Evolutionary conservation across 1,140 invertebrate genomes (phyloP).

Genomic region (Drosophila setifemur): DNA sequence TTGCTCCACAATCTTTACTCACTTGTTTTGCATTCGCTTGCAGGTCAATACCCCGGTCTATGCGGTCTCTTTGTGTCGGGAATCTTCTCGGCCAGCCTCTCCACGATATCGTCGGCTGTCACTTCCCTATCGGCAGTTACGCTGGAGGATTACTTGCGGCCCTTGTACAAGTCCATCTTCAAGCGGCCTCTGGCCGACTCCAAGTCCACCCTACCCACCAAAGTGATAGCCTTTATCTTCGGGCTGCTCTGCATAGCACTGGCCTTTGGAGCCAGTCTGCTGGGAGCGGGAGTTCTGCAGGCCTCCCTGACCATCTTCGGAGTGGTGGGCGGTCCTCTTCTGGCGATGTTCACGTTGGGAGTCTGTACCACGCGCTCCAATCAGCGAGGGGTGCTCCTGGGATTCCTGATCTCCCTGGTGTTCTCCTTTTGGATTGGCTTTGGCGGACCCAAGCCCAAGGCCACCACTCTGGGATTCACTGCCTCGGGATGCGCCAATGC

Average conservation of each 20-base stretch:
- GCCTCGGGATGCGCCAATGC: constrained; percentile 84
- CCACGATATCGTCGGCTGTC: constrained; percentile 92
- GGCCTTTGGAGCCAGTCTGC: constrained; percentile 86
- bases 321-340: constrained; percentile 90
- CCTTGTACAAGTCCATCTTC: constrained; percentile 81
- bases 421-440: constrained; percentile 93
- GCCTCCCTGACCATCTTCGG: constrained; percentile 91
- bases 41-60: constrained; percentile 86
- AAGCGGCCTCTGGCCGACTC: constrained; percentile 60
- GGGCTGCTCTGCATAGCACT: constrained; percentile 88
- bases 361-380: constrained; percentile 87
- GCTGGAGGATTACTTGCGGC: constrained; percentile 91
- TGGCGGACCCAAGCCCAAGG: constrained; percentile 88
- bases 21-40: background rate
- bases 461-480: constrained; percentile 84
- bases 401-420: constrained; percentile 86
- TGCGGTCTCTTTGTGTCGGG: constrained; percentile 93
- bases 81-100: constrained; percentile 92
- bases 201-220: constrained; percentile 83
- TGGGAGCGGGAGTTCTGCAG: constrained; percentile 90
- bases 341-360: constrained; percentile 91
- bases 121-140: constrained; percentile 93
- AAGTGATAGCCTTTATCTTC: constrained; percentile 87
- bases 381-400: constrained; percentile 88
- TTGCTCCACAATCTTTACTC: background rate